A percentile compares a stretch with the other conserved stretches of the same genome.
These are phyloP conservation scores for Apodemus sylvaticus DNA, from an alignment of 2,113 vertebrate species.

Conservation along the genomic window DNA sequence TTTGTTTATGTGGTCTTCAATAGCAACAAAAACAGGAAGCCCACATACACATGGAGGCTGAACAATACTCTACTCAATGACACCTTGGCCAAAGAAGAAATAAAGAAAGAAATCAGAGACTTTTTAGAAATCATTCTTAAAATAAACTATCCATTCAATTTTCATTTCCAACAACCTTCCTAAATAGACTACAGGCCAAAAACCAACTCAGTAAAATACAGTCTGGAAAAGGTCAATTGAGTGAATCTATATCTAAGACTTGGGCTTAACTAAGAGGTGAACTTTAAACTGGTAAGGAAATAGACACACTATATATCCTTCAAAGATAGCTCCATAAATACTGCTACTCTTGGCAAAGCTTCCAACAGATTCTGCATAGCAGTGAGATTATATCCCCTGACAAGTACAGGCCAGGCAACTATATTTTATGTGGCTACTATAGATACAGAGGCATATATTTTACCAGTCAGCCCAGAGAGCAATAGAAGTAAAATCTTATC, in stretches of 20 bases:
- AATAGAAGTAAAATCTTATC: not conserved
- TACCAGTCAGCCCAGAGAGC: not conserved
- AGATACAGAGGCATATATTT: not conserved
- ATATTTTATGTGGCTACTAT: slow-evolving; percentile 4
- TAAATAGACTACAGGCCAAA: slow-evolving; percentile 36
- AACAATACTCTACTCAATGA: too few species aligned
- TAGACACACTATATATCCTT: slow-evolving; percentile 12
- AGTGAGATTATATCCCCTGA: slow-evolving; percentile 31
- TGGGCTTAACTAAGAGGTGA: not conserved
- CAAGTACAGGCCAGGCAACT: not conserved
- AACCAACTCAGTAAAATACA: slow-evolving; percentile 38
- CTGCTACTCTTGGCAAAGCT: slow-evolving; percentile 33
- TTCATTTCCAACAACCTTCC: slow-evolving; percentile 33
- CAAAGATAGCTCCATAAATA: slow-evolving; percentile 4
- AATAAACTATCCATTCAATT: slow-evolving; percentile 57
- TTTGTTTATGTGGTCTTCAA: too few species aligned
- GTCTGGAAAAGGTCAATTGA: slow-evolving; percentile 36
- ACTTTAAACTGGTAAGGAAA: slow-evolving; percentile 47
- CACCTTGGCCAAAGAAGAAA: too few species aligned
- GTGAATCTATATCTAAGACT: slow-evolving; percentile 21
- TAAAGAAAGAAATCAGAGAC: too few species aligned
- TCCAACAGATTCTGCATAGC: slow-evolving; percentile 1
- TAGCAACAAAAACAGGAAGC: too few species aligned
- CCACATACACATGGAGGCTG: too few species aligned
- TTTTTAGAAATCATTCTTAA: slow-evolving; percentile 30